Evolutionary conservation across 2,113 vertebrate genomes (phyloP), one percentile per base, ranked within the genome.

Genomic region (Aspiorhynchus laticeps): DNA sequence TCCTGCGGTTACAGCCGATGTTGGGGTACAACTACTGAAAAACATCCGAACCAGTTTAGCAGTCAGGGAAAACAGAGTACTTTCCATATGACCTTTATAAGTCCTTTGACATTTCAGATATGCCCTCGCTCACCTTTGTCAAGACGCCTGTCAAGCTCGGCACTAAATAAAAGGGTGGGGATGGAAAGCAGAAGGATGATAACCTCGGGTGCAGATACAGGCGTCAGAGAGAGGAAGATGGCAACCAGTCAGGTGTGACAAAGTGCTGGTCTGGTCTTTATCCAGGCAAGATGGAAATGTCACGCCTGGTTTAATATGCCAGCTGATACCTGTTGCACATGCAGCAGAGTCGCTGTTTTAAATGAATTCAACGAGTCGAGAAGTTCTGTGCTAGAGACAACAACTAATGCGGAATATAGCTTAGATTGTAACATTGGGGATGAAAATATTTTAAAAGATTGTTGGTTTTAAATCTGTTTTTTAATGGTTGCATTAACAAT

Each of bases 81-180:
- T 94, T 91, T 94, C 93, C 91, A 93, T 92, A 90, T 92, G 94
- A 95, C 93, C 95, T 95, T 94, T 95, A 93, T 93, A 94, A 95
- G 91, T 93, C 90, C 81, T 86, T 93, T 95, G 94, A 94, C 94
- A 95, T 95, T 94, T 94, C 91, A 92, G 94, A 93, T 93, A 93
- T 93, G 93, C 90, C 94, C 92, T 90, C 82, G 71, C 82, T 90
- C 93, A 92, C 92, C 93, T 94, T 92, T 93, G 93, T 94, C 91
- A 91, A 91, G 87, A 81, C 88, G 78, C 87, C 91, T 87, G 90
- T 92, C 90, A 53, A 91, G 88, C 90, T 91, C 91, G 89, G 87
- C 90, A 89, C 92, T 92, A 93, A 95, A 94, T 89, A 92, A 92
- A 90, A 90, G 65, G 89, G 78, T 12, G 48, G 80, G 41, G 65